Conservation (phyloP, 2,797 vertebrate genomes). For the Oryzias dopingdopingensis region DNA sequence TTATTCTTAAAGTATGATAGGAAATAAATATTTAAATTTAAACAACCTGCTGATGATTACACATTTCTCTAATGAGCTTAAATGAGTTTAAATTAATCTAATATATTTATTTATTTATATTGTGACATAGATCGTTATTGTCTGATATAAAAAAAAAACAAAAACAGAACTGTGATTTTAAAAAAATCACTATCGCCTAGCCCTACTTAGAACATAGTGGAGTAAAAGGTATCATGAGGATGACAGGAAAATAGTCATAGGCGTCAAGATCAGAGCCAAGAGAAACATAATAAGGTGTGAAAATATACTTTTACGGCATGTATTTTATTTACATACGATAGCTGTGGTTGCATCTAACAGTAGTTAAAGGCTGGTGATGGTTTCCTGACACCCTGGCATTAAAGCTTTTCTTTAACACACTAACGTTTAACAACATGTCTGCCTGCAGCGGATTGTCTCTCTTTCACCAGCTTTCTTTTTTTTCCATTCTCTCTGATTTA, state of each 20-base stretch:
- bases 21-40: too few species aligned
- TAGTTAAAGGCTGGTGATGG: conserved; percentile 25
- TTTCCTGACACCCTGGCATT: conserved; percentile 10
- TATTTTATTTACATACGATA: conserved; percentile 35
- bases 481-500: conserved; percentile 46
- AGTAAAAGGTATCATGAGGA: conserved; percentile 14
- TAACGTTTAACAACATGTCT: conserved; percentile 33
- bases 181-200: conserved; percentile 15
- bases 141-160: background rate
- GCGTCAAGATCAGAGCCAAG: conserved; percentile 10
- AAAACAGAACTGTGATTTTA: conserved; percentile 9
- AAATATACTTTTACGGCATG: conserved; percentile 28
- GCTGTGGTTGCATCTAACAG: conserved; percentile 27
- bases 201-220: conserved; percentile 19
- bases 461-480: conserved; percentile 39
- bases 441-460: conserved; percentile 34
- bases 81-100: too few species aligned
- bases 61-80: too few species aligned
- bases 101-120: too few species aligned
- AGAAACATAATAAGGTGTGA: conserved; percentile 4
- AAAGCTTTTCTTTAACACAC: conserved; percentile 37
- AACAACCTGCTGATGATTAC: too few species aligned
- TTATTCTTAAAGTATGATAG: too few species aligned
- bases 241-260: conserved; percentile 5
- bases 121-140: too few species aligned